Percentiles rank a stretch among this genome's conserved stretches.
Conservation (phyloP, 1,140 invertebrate genomes). For the Sminthurinus signatus region DNA sequence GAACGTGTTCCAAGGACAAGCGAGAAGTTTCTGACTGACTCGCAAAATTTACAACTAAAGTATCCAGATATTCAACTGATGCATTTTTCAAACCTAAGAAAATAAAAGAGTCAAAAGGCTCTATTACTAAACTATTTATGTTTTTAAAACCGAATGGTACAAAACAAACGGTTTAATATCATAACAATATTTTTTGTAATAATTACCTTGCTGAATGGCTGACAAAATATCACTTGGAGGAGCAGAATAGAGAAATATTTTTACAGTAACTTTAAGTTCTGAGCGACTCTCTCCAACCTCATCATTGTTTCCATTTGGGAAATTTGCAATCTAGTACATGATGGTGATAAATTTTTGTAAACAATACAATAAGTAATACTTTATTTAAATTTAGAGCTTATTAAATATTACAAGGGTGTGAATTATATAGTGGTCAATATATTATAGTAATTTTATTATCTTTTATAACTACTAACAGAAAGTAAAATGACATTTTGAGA, state of each 20-base stretch:
- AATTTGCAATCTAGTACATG: slow-evolving; percentile 4
- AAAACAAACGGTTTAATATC: too few relatives aligned
- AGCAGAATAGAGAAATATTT: slow-evolving; percentile 51
- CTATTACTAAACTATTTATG: too few relatives aligned
- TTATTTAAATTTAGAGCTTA: too few relatives aligned
- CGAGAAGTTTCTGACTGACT: slow-evolving; percentile 50
- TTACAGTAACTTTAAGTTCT: slow-evolving; percentile 55
- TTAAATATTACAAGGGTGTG: too few relatives aligned
- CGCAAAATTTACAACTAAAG: slow-evolving; percentile 65
- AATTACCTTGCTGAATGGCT: slow-evolving; percentile 51
- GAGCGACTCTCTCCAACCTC: slow-evolving; percentile 45
- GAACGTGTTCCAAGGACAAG: slow-evolving; percentile 54
- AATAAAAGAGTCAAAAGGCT: neutral
- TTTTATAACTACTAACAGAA: slow-evolving; percentile 15
- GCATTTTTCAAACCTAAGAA: slow-evolving; percentile 27
- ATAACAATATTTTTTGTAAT: too few relatives aligned
- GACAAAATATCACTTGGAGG: slow-evolving; percentile 48
- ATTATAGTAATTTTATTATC: slow-evolving; percentile 30
- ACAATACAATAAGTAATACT: too few relatives aligned
- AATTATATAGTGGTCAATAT: too few relatives aligned
- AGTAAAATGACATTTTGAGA: neutral
- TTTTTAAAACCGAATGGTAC: too few relatives aligned
- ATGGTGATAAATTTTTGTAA: neutral
- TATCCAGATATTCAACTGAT: slow-evolving; percentile 55
- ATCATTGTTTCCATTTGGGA: slow-evolving; percentile 16